Percentiles rank a stretch among this genome's conserved stretches.
Conservation (phyloP, 2,113 vertebrate genomes). For the Gymnogyps californianus region DNA sequence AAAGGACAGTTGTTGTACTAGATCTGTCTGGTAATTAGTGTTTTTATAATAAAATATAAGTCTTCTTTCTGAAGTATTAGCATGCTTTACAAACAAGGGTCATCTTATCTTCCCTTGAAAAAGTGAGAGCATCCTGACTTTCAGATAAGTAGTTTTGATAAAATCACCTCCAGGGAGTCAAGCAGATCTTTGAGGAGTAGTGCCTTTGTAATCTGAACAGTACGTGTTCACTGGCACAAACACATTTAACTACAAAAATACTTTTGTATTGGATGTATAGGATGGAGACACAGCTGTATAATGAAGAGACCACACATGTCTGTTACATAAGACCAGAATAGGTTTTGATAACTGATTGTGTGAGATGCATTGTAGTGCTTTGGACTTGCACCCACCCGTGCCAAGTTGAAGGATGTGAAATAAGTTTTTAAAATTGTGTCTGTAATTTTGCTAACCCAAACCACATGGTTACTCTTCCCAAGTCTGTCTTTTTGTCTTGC, state of each 20-base stretch:
- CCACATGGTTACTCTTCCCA: neutral
- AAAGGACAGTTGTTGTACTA: neutral
- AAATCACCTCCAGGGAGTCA: neutral
- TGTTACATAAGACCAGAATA: neutral
- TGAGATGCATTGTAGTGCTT: neutral
- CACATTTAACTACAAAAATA: neutral
- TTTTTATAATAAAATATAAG: neutral
- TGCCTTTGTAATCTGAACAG: neutral
- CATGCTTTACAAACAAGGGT: neutral
- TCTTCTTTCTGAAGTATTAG: neutral
- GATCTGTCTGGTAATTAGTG: neutral
- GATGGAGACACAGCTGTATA: neutral
- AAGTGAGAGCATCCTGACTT: neutral
- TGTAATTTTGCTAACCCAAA: neutral
- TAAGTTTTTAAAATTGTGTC: neutral
- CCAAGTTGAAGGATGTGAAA: neutral
- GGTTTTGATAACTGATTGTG: neutral
- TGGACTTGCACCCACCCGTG: neutral
- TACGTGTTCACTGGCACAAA: neutral
- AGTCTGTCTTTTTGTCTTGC: neutral
- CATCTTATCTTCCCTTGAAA: neutral
- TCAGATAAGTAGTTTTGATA: neutral
- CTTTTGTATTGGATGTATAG: neutral
- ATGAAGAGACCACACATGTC: neutral
- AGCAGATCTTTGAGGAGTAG: neutral